A percentile compares a stretch with the other conserved stretches of the same genome.
Conservation (phyloP, 1,140 invertebrate genomes). For the Tetramorium alpestre region DNA sequence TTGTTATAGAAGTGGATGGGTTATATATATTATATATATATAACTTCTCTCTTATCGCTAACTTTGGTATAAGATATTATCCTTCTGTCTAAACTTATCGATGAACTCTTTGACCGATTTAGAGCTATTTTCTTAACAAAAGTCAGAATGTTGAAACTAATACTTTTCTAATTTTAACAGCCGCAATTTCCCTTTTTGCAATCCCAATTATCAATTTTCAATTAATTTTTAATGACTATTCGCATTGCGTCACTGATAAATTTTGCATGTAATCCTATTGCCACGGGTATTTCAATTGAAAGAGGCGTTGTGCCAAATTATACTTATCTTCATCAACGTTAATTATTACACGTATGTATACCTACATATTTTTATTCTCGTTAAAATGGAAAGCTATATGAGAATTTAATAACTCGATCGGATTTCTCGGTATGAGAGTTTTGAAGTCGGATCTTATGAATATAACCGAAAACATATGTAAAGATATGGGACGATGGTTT, state of each 20-base stretch:
- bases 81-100: neutral
- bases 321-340: neutral
- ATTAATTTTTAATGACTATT: neutral
- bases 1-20: neutral
- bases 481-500: slow-evolving; percentile 44
- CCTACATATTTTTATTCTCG: neutral
- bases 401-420: slow-evolving; percentile 65
- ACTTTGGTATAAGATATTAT: neutral
- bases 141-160: neutral
- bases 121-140: neutral
- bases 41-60: neutral
- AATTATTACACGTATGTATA: neutral
- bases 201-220: neutral
- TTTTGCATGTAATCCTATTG: neutral
- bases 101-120: neutral
- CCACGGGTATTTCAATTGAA: neutral
- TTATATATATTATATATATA: neutral
- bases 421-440: slow-evolving; percentile 22
- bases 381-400: slow-evolving; percentile 18
- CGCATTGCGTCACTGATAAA: neutral
- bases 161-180: neutral
- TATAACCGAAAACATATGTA: slow-evolving; percentile 49
- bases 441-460: slow-evolving; percentile 13
- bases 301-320: neutral
- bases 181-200: neutral